Base-by-base conservation (phyloP, 2,797 vertebrate genomes). In the Melanotaenia parkinsoni region DNA sequence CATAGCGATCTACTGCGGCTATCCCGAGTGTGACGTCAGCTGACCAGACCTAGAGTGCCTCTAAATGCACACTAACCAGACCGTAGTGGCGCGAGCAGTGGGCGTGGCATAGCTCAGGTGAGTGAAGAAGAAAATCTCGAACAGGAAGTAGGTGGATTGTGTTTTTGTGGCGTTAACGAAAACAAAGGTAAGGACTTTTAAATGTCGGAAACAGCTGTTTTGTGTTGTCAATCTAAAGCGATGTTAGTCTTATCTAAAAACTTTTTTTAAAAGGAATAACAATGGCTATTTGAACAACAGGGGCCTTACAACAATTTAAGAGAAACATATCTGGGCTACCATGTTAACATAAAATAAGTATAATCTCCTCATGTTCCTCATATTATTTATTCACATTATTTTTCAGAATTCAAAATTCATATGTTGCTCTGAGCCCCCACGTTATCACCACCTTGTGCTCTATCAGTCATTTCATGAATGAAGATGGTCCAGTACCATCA, bases 71-170 rank as follows among this genome's bases (percentile, higher is more conserved):
- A n/a, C n/a, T n/a, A n/a, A n/a, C 3, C 28, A 28, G 28, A 28
- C 28, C 28, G 28, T 28, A 28, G 28, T 28, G 28, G 28, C 13
- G 1, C 1, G 16, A 0, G 0, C 12, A 40, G 82, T 88, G 87
- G 92, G 91, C 76, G 91, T 89, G 91, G 81, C 84, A 0, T 26
- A 4, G 28, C 8, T 62, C 82, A 91, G 91, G 90, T 92, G 84
- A 64, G 43, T 0, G 43, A 2, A 56, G 57, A 14, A 51, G 50
- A 37, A 74, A 67, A 26, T 32, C 30, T 18, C 12, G 78, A 64
- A 85, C 79, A 75, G 82, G 87, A 89, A 91, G 14, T 4, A 38
- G 16, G 24, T 70, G 4, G n/a, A 45, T 10, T 54, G 53, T 10
- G 32, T 26, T 20, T 53, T 51, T 47, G 68, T 43, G 0, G 20